A percentile compares a stretch with the other conserved stretches of the same genome.
Conservation (phyloP, 2,113 vertebrate genomes). For the Syngnathus scovelli region DNA sequence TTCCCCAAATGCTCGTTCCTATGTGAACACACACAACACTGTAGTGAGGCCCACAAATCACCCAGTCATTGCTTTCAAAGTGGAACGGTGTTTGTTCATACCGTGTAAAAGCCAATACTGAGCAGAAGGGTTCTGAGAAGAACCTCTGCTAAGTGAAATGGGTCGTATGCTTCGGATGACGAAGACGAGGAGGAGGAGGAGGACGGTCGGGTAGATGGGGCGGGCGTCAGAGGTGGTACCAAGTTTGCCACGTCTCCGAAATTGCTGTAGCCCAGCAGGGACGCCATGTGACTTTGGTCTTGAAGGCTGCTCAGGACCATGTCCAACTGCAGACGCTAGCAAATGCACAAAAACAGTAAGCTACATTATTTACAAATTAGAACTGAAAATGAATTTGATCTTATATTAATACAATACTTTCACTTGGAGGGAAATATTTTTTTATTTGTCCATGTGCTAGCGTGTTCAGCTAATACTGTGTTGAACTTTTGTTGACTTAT, state of each 20-base stretch:
- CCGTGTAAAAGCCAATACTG: constrained; percentile 77
- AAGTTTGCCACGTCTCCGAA: constrained; percentile 65
- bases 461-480: too few relatives aligned
- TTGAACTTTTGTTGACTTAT: too few relatives aligned
- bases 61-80: neutral
- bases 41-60: neutral
- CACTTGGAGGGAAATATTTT: too few relatives aligned
- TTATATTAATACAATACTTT: too few relatives aligned
- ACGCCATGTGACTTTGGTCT: constrained; percentile 76
- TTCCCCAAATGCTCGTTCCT: constrained; percentile 77
- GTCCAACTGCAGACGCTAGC: constrained; percentile 75
- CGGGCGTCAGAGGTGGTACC: constrained; percentile 47
- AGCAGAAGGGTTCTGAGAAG: constrained; percentile 75
- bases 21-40: constrained; percentile 13
- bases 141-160: constrained; percentile 73
- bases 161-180: constrained; percentile 59
- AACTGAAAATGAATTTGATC: too few relatives aligned
- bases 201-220: constrained; percentile 35
- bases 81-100: constrained; percentile 28
- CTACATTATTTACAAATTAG: too few relatives aligned
- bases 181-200: constrained; percentile 47
- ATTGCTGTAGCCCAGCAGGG: constrained; percentile 73
- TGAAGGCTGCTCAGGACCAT: constrained; percentile 80
- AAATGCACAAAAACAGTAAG: neutral
- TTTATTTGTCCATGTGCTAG: too few relatives aligned